These are phyloP conservation scores for Mizuhopecten yessoensis DNA, from an alignment of 1,140 invertebrate genomes.

Conservation along the genomic window DNA sequence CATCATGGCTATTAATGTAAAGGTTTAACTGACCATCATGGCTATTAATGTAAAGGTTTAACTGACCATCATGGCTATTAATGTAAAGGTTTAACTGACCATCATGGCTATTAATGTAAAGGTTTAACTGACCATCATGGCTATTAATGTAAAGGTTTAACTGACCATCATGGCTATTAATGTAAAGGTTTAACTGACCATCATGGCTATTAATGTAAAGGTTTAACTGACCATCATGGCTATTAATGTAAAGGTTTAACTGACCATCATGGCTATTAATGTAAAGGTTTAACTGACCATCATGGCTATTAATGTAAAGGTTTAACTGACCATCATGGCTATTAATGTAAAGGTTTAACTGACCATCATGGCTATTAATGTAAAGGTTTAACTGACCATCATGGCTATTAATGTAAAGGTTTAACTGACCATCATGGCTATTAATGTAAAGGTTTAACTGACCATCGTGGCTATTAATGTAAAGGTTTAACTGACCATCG, in stretches of 20 bases:
- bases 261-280: no score
- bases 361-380: constrained; percentile 94
- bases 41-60: constrained; percentile 85
- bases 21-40: constrained; percentile 91
- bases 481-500: constrained; percentile 90
- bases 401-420: no score
- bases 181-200: no score
- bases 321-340: no score
- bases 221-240: constrained; percentile 92
- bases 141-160: constrained; percentile 43
- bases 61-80: no score
- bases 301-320: constrained; percentile 88
- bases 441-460: constrained; percentile 75
- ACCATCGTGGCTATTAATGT: no score
- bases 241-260: constrained; percentile 83
- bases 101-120: constrained; percentile 91
- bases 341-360: constrained; percentile 70
- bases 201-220: no score
- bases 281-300: constrained; percentile 87
- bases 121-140: no score
- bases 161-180: constrained; percentile 95
- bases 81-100: constrained; percentile 85
- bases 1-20: no score
- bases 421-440: constrained; percentile 94
- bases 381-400: no score